Conservation (phyloP, 2,797 vertebrate species). For the Glyptemys insculpta region DNA sequence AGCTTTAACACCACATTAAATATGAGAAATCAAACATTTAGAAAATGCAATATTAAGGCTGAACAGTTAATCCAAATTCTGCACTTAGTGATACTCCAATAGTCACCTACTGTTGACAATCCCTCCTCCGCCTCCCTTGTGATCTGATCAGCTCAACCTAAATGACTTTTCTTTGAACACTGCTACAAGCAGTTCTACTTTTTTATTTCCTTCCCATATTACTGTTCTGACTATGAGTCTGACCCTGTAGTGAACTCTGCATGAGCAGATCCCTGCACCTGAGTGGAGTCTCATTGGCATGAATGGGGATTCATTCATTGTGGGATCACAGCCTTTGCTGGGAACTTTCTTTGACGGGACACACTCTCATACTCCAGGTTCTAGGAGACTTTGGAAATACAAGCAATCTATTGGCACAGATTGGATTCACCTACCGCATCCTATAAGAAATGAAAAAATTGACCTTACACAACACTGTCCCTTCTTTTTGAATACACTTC, state of each 20-base stretch:
- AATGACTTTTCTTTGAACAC: not conserved
- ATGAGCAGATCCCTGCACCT: fast-evolving
- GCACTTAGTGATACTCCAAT: not conserved
- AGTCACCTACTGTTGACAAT: not conserved
- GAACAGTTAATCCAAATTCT: constrained; percentile 9
- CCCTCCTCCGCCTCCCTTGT: not conserved
- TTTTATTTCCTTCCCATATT: not conserved
- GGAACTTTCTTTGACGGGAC: not conserved
- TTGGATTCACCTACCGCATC: not conserved
- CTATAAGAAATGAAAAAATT: not conserved
- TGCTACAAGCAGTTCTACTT: fast-evolving
- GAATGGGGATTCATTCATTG: not conserved
- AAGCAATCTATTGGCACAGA: fast-evolving
- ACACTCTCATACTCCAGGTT: fast-evolving
- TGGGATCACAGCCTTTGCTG: not conserved
- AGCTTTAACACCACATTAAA: constrained; percentile 62
- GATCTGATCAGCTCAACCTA: not conserved
- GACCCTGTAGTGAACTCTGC: not conserved
- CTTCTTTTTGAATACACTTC: not conserved
- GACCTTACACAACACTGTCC: not conserved
- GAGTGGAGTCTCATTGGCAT: fast-evolving
- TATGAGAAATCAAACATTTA: constrained; percentile 42
- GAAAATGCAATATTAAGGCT: not conserved
- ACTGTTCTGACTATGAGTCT: fast-evolving
- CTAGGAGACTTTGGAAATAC: not conserved